Evolutionary conservation across 2,113 vertebrate genomes (phyloP).

Genomic region (Mystacornis crossleyi): DNA sequence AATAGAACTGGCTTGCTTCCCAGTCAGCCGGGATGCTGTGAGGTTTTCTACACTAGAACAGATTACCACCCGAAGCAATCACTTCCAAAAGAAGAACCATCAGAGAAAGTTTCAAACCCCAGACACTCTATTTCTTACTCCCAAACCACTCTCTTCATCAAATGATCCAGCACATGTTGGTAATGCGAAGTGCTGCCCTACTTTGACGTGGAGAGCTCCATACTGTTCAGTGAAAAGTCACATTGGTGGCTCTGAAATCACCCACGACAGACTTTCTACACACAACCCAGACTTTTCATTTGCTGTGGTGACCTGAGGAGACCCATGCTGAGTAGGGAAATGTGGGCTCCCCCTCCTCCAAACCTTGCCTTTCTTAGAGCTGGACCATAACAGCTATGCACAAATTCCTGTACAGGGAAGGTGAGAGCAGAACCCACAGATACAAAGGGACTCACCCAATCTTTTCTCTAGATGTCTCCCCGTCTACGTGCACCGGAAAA

Average conservation of each 20-base stretch:
- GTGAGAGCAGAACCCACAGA: background rate
- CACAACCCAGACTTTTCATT: background rate
- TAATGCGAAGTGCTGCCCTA: background rate
- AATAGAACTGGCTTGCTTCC: background rate
- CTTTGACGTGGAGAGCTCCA: background rate
- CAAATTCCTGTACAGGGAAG: background rate
- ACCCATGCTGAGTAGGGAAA: fast-evolving
- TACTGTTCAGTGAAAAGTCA: background rate
- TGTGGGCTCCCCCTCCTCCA: background rate
- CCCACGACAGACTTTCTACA: background rate
- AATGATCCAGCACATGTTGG: background rate
- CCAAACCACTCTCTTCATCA: background rate
- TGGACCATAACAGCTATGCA: background rate
- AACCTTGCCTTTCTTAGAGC: background rate
- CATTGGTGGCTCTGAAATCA: background rate
- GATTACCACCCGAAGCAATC: background rate
- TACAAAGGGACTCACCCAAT: background rate
- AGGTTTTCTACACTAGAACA: background rate
- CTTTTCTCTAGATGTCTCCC: background rate
- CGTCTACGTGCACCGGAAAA: background rate
- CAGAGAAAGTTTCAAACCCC: background rate
- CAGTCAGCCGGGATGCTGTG: background rate
- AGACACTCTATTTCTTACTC: background rate
- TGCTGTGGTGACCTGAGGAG: background rate
- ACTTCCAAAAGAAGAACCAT: background rate